A percentile compares a stretch with the other conserved stretches of the same genome.
Conservation (phyloP, 2,888 invertebrate species). For the Melanchra persicariae region DNA sequence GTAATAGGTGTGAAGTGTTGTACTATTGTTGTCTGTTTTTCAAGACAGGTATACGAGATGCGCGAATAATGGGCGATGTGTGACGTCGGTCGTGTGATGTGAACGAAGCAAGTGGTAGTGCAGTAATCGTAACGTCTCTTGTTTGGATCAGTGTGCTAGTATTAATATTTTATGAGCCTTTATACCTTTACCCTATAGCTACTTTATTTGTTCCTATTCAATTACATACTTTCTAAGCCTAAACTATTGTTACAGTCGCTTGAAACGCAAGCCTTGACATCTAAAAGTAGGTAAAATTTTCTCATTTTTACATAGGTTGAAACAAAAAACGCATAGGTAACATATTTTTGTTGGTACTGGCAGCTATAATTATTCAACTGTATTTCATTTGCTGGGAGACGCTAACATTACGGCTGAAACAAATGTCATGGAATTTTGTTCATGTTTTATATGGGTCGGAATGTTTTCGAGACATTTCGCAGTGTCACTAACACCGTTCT, state of each 20-base stretch:
- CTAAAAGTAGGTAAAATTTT: constrained; percentile 9
- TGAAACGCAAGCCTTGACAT: constrained; percentile 12
- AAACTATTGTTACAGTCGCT: neutral
- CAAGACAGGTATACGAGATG: constrained; percentile 81
- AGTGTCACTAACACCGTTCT: constrained; percentile 66
- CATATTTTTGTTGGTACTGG: constrained; percentile 14
- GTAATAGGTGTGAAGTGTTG: constrained; percentile 90
- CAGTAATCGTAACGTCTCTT: constrained; percentile 32
- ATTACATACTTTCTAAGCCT: neutral
- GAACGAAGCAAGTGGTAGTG: constrained; percentile 57
- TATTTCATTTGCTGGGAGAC: constrained; percentile 32
- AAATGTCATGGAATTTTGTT: constrained; percentile 60
- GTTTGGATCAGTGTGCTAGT: constrained; percentile 4
- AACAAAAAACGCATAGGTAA: neutral
- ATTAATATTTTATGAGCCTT: neutral
- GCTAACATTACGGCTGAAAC: constrained; percentile 33
- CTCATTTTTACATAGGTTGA: no score
- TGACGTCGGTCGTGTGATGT: constrained; percentile 70
- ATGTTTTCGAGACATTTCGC: constrained; percentile 72
- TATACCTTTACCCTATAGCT: no score
- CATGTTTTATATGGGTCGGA: constrained; percentile 67
- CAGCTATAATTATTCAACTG: constrained; percentile 33
- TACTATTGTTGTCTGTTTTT: constrained; percentile 79
- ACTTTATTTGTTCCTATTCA: constrained; percentile 1
- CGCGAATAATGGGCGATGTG: constrained; percentile 72